Base-by-base conservation (phyloP, 2,888 invertebrate genomes). In the Phymatocera aterrima region DNA sequence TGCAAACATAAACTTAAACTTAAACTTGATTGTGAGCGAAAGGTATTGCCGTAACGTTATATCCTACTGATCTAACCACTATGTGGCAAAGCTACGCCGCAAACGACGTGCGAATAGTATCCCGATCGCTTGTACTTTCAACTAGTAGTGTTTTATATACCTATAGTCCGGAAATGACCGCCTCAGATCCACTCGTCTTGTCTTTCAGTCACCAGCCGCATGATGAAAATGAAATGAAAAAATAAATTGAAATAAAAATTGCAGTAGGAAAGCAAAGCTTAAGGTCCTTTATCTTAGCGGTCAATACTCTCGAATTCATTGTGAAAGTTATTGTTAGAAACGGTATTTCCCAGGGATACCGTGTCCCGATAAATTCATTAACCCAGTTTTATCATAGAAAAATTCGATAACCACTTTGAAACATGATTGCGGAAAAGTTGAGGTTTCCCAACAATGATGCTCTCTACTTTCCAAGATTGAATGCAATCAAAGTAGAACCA, bases 51-150 rank as follows among this genome's bases (percentile, higher is more conserved):
- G 72, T 72, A 21, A 72, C 51, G 48, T 28, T 34, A 72, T 21
- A 72, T 34, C 51, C 40, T 51, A 34, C 28, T n/a, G 48, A 72
- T 43, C 18, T 43, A 12, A 68, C 1, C 34, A 15, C 68, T 68
- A n/a, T n/a, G 68, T n/a, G 68, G 68, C 68, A n/a, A 46, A 68
- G 43, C 46, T 31, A 46, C 31, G 68, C 68, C 68, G 4, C 68
- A 68, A 68, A 64, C 37, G 21, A 18, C 37, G 21, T n/a, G 64
- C 64, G 18, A 21, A 64, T 64, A 21, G 34, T 34, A 64, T 64
- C 34, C n/a, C 68, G 68, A 68, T 68, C 68, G 15, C 51, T 72
- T 72, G 31, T 34, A 51, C 72, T 72, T 72, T 72, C 72, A 51
- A 51, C 72, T 43, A 6, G 43, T n/a, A 46, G 46, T 68, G 4